phyloP scores from a whole-genome alignment of 2,888 invertebrate species.

The Phaedon cochleariae region DNA sequence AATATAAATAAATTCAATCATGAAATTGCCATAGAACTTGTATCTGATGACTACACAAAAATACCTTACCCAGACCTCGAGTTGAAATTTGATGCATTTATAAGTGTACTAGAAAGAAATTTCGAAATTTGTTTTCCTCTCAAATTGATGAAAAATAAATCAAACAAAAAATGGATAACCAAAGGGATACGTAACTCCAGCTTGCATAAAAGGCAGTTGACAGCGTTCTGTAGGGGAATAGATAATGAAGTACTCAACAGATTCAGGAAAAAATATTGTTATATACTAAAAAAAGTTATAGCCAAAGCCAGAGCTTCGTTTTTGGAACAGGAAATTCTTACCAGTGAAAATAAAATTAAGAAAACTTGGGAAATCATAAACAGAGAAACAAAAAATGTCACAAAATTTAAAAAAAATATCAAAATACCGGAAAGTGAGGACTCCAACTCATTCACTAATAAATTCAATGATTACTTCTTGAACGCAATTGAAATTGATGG shows the following conservation, averaged over 20 bases:
- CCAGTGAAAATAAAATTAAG: conserved; percentile 3
- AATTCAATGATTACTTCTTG: too few species aligned
- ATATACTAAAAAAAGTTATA: neutral
- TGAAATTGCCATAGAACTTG: conserved; percentile 10
- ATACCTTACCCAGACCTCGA: neutral
- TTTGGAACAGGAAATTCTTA: neutral
- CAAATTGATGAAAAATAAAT: neutral
- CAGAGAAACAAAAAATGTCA: neutral
- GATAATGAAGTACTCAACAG: neutral
- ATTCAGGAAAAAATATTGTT: too few species aligned
- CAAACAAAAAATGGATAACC: neutral
- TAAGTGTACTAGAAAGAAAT: conserved; percentile 6
- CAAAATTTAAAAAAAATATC: neutral
- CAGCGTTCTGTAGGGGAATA: neutral
- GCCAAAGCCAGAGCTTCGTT: neutral
- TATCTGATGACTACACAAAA: conserved; percentile 9
- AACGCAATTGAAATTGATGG: neutral
- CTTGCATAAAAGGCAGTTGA: neutral
- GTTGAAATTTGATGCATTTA: conserved; percentile 6
- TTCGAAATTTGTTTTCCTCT: conserved; percentile 8
- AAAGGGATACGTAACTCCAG: neutral
- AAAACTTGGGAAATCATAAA: conserved; percentile 8
- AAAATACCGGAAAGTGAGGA: conserved; percentile 7
- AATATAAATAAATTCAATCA: conserved; percentile 8
- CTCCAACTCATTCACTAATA: too few species aligned